Evolutionary conservation across 2,113 vertebrate species (phyloP).

Genomic region (Neogale vison): DNA sequence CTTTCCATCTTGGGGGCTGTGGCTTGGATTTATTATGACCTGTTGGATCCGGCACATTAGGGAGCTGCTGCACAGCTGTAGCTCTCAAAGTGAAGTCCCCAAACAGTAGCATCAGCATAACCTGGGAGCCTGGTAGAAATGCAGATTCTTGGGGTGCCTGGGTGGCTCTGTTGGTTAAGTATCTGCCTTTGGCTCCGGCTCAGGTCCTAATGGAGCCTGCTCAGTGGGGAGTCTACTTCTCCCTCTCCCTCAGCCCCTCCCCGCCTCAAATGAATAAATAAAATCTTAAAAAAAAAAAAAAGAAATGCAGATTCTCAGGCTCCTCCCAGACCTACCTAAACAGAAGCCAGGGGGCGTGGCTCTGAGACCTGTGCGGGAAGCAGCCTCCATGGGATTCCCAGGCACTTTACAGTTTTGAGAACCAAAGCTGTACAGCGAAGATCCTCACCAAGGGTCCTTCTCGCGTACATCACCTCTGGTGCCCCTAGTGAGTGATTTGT

Average conservation of each 20-base stretch:
- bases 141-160: neutral
- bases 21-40: neutral
- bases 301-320: neutral
- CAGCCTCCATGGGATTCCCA: neutral
- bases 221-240: neutral
- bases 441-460: neutral
- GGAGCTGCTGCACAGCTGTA: neutral
- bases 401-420: neutral
- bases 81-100: too few relatives aligned
- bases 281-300: neutral
- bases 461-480: neutral
- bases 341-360: neutral
- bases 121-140: neutral
- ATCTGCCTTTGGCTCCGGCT: neutral
- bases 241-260: neutral
- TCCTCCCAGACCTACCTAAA: neutral
- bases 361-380: neutral
- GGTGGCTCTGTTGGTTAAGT: neutral
- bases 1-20: neutral
- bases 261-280: neutral
- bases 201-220: neutral
- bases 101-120: too few relatives aligned
- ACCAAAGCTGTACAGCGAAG: neutral
- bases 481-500: neutral
- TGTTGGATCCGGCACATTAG: neutral